Percentiles rank a stretch among this genome's conserved stretches.
These are phyloP conservation scores for Cassiopea xamachana DNA, from an alignment of 30 jellyfish, hydroid and myxozoan species.

Conservation along the genomic window DNA sequence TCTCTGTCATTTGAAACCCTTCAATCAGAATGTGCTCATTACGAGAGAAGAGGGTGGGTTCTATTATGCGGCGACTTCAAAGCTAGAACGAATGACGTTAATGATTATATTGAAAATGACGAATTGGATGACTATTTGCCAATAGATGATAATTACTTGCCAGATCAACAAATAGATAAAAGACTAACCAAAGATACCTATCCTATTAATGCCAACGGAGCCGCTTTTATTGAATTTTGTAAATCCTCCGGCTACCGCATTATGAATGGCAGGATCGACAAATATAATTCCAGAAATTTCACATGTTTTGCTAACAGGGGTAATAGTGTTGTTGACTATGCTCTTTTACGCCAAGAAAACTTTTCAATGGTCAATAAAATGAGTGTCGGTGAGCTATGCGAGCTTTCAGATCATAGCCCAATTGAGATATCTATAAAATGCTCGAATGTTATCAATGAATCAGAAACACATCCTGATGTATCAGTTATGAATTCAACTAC, in stretches of 20 bases:
- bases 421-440: constrained; percentile 11
- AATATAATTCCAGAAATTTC: constrained; percentile 8
- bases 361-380: neutral
- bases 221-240: constrained; percentile 19
- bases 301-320: constrained; percentile 23
- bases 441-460: neutral
- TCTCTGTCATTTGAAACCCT: constrained; percentile 39
- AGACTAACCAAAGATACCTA: neutral
- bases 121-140: constrained; percentile 57
- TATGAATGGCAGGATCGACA: constrained; percentile 32
- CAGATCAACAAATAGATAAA: constrained; percentile 26
- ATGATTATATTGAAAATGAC: constrained; percentile 45
- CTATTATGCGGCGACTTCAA: constrained; percentile 41
- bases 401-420: constrained; percentile 32
- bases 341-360: too few relatives aligned
- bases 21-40: constrained; percentile 53
- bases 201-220: constrained; percentile 22
- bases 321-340: too few relatives aligned
- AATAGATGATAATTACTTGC: constrained; percentile 28
- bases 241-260: constrained; percentile 22
- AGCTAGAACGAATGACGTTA: constrained; percentile 34
- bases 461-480: constrained; percentile 20
- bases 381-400: constrained; percentile 24
- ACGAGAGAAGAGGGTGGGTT: constrained; percentile 41
- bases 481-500: neutral